Conservation (phyloP, 2,113 vertebrate species). For the Carassius carassius region DNA sequence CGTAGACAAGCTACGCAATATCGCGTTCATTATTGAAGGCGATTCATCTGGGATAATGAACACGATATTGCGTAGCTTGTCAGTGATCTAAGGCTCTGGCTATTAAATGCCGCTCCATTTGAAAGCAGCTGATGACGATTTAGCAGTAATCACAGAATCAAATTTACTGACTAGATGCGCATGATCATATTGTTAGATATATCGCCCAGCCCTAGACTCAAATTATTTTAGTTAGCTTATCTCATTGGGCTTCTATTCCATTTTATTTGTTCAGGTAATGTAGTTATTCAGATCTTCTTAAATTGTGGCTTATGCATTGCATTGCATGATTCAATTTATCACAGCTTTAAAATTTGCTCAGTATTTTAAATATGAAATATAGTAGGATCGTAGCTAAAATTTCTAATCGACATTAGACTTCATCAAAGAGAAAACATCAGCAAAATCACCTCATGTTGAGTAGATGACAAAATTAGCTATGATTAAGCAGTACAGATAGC, state of each 20-base stretch:
- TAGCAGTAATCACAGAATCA: too few relatives aligned
- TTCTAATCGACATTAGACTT: not conserved
- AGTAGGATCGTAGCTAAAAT: not conserved
- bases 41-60: too few relatives aligned
- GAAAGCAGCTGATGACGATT: too few relatives aligned
- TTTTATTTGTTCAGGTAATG: not conserved
- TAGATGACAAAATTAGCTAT: not conserved
- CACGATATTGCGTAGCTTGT: too few relatives aligned
- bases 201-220: too few relatives aligned
- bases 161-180: too few relatives aligned
- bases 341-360: not conserved
- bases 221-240: too few relatives aligned
- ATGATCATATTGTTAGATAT: too few relatives aligned
- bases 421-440: slow-evolving; percentile 7
- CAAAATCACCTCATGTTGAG: slow-evolving; percentile 11
- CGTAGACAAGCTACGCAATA: too few relatives aligned
- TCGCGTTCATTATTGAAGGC: too few relatives aligned
- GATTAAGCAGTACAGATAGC: slow-evolving; percentile 6
- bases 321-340: not conserved
- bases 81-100: too few relatives aligned
- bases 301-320: not conserved
- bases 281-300: not conserved
- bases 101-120: too few relatives aligned
- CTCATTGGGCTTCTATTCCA: not conserved
- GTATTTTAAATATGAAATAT: not conserved